A percentile compares a stretch with the other conserved stretches of the same genome.
Conservation (phyloP, 2,113 vertebrate genomes). For the Echinops telfairi region DNA sequence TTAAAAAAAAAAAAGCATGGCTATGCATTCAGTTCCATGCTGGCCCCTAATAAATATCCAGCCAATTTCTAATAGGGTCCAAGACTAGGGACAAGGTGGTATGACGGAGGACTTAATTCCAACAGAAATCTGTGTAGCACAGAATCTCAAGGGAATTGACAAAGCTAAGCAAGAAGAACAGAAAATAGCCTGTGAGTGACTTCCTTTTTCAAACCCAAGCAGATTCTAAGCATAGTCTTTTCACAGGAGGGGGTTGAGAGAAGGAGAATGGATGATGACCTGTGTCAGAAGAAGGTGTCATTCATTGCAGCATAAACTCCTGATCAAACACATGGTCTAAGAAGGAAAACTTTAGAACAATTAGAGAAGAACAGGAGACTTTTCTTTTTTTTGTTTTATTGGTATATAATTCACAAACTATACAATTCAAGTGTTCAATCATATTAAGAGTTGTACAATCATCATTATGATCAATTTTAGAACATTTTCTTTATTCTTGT, state of each 20-base stretch:
- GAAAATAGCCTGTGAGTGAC: neutral
- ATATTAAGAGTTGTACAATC: no score
- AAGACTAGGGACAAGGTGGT: neutral
- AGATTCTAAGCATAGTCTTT: constrained; percentile 9
- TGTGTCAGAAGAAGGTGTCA: neutral
- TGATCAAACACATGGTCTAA: neutral
- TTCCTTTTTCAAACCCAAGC: constrained; percentile 31
- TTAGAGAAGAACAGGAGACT: neutral
- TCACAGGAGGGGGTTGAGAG: neutral
- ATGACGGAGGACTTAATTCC: neutral
- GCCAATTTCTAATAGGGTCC: neutral
- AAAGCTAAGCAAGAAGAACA: neutral
- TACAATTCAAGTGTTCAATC: no score
- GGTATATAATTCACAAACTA: no score
- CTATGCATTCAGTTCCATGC: neutral
- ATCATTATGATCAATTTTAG: no score
- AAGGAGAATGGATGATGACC: neutral
- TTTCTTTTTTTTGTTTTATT: neutral
- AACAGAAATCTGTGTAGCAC: neutral
- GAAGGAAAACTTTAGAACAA: neutral
- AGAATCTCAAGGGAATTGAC: neutral
- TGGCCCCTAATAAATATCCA: neutral
- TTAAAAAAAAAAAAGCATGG: no score
- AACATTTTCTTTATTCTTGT: no score
- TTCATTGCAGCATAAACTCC: neutral